Base-by-base conservation (phyloP, 2,797 vertebrate genomes). In the Microchirus variegatus region DNA sequence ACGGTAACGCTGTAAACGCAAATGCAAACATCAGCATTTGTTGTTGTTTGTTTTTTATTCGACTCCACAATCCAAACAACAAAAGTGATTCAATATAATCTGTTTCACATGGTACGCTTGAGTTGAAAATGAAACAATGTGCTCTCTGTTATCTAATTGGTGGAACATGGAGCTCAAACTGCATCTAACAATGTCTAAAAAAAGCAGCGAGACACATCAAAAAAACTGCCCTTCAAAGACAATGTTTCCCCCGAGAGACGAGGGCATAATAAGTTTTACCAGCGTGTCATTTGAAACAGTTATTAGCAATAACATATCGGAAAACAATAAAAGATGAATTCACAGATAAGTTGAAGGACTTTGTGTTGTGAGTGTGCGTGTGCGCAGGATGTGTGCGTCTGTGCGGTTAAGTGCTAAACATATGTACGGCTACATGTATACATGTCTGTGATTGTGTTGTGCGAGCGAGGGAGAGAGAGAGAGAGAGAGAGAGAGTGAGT, bases 241-340 rank as follows among this genome's bases (percentile, higher is more conserved):
- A 51, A 77, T 76, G 48, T 54, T 75, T 85, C 84, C 15, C 38
- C 38, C 26, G 51, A 77, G 78, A 79, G 63, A 75, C 1, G 31
- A 60, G 62, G 38, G 70, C 40, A 10, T 77, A 85, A 90, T 87
- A 79, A 82, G 55, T 83, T 72, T 84, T 86, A 87, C 81, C 82
- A 63, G 68, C 80, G 56, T 87, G 81, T 73, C 78, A 87, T 83
- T 70, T 61, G 73, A 82, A 87, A 56, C 55, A 56, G 72, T 73
- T 73, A 83, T 85, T 77, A 83, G 77, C 70, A 89, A 87, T 81
- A 89, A 87, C 85, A 83, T 84, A 88, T 87, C 80, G 83, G 61
- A 83, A 80, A 82, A 86, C 77, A 75, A 85, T 86, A 81, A 79
- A 81, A 86, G 67, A 84, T 70, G 67, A 60, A 73, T 59, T 38